Evolutionary conservation across 2,113 vertebrate genomes (phyloP).

Genomic region (Emydura subglobosa): DNA sequence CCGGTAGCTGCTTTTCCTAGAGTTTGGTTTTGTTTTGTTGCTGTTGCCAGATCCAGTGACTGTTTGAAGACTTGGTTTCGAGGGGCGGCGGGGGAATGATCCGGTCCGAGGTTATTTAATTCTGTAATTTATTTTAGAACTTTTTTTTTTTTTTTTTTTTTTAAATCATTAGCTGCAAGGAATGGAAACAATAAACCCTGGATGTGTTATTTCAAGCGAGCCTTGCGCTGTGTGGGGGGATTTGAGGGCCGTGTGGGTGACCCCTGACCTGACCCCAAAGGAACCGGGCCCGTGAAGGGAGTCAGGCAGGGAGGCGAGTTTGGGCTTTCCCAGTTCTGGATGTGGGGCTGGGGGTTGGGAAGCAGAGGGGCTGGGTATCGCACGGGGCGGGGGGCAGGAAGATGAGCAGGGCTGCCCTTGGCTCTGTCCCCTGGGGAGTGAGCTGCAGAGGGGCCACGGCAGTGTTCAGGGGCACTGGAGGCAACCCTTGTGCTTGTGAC

Average conservation of each 20-base stretch:
- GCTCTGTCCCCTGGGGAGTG: neutral
- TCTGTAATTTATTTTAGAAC: conserved; percentile 85
- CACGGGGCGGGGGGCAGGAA: neutral
- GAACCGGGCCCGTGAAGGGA: neutral
- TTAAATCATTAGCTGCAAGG: conserved; percentile 70
- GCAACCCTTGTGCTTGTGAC: neutral
- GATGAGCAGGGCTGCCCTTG: neutral
- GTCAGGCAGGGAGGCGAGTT: neutral
- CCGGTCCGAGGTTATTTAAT: conserved; percentile 81
- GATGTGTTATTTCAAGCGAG: conserved; percentile 67
- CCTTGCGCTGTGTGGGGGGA: conserved; percentile 47
- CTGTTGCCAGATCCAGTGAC: conserved; percentile 61
- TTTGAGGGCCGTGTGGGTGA: neutral
- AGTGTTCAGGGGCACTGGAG: neutral
- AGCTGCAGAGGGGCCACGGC: neutral
- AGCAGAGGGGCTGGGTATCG: neutral
- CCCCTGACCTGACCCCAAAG: neutral
- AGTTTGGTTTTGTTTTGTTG: conserved; percentile 47
- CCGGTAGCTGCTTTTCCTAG: conserved; percentile 41
- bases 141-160: conserved; percentile 65
- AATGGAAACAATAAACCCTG: conserved; percentile 81
- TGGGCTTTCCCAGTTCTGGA: neutral
- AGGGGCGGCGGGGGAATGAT: conserved; percentile 39
- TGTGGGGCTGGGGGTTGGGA: neutral
- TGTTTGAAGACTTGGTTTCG: conserved; percentile 41